Evolutionary conservation across 2,888 invertebrate genomes (phyloP).

Genomic region (Celastrina argiolus): DNA sequence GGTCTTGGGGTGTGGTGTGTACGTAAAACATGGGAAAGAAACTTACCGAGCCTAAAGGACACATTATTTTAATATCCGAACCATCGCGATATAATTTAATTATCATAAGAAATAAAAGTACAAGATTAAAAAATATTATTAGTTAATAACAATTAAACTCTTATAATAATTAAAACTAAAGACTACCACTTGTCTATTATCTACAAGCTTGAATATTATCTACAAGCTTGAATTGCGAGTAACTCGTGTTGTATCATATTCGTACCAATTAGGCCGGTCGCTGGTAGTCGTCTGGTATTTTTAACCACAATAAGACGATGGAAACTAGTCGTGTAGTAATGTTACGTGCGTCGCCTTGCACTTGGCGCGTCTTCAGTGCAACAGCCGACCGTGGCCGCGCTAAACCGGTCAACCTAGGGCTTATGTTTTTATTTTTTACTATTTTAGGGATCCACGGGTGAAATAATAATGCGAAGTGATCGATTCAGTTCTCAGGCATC

Average conservation of each 20-base stretch:
- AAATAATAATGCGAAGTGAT: not conserved
- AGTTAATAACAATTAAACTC: no score
- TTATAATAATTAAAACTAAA: no score
- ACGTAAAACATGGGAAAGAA: no score
- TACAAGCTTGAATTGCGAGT: not conserved
- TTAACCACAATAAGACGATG: slow-evolving; percentile 13
- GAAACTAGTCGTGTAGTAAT: slow-evolving; percentile 27
- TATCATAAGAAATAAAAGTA: no score
- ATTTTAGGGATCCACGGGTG: not conserved
- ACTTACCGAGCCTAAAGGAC: no score
- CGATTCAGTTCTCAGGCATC: not conserved
- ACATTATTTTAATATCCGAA: no score
- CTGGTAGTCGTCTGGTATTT: slow-evolving; percentile 12
- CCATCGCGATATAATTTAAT: no score
- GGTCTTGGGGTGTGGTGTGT: no score
- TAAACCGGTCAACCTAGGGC: slow-evolving; percentile 26
- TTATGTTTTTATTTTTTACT: not conserved
- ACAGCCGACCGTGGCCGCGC: slow-evolving; percentile 48
- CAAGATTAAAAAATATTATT: no score
- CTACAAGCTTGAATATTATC: not conserved
- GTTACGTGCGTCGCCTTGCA: slow-evolving; percentile 53
- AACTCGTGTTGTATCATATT: not conserved
- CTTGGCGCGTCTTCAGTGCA: slow-evolving; percentile 66
- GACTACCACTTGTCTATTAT: no score
- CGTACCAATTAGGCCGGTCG: not conserved